Evolutionary conservation across 2,888 invertebrate genomes (phyloP).

Genomic region (Osmoderma eremita): DNA sequence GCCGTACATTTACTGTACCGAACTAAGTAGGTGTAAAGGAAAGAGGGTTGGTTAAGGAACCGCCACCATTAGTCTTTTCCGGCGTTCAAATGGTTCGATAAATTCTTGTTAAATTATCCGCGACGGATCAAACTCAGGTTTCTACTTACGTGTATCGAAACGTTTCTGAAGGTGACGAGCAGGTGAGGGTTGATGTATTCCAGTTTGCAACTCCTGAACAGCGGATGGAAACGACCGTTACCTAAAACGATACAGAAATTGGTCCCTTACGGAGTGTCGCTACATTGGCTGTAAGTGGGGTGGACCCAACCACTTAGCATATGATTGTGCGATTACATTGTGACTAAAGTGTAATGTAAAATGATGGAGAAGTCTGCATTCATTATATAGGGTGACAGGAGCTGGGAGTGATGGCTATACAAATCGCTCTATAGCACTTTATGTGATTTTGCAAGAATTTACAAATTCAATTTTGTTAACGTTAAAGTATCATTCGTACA

Average conservation of each 20-base stretch:
- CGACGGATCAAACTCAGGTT: slow-evolving; percentile 34
- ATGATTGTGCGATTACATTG: too few relatives aligned
- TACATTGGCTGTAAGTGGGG: slow-evolving; percentile 11
- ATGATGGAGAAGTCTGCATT: neutral
- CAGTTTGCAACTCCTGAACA: slow-evolving; percentile 78
- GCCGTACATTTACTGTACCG: too few relatives aligned
- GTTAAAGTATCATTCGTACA: too few relatives aligned
- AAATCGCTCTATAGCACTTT: too few relatives aligned
- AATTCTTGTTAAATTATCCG: slow-evolving; percentile 34
- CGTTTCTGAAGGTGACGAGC: slow-evolving; percentile 78
- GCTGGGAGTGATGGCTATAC: too few relatives aligned
- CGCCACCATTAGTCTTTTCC: slow-evolving; percentile 30
- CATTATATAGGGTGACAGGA: neutral
- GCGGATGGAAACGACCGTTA: slow-evolving; percentile 78
- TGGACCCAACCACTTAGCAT: too few relatives aligned
- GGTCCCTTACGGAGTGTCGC: slow-evolving; percentile 25
- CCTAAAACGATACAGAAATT: slow-evolving; percentile 65
- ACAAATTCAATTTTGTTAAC: too few relatives aligned
- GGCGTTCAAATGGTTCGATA: slow-evolving; percentile 29
- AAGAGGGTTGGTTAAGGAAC: slow-evolving; percentile 12
- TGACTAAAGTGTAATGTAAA: too few relatives aligned
- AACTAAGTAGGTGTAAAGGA: neutral
- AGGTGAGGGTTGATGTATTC: slow-evolving; percentile 76
- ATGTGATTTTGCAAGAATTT: too few relatives aligned
- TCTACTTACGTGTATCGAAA: slow-evolving; percentile 74